These are phyloP conservation scores for Rhopalosiphum maidis DNA, from an alignment of 1,140 invertebrate species.

Conservation along the genomic window DNA sequence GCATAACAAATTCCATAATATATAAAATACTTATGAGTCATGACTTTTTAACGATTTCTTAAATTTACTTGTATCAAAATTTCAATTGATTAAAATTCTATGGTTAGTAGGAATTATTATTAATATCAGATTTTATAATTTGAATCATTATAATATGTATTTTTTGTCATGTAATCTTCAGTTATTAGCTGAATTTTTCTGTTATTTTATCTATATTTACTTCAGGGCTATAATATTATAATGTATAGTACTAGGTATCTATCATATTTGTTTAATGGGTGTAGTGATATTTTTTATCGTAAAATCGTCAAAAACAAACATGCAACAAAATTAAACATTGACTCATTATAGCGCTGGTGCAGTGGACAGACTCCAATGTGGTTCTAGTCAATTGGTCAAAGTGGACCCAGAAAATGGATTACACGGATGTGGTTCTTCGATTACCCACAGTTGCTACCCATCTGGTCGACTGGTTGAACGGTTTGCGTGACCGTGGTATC, in stretches of 20 bases:
- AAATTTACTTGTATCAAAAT: neutral
- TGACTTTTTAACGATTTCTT: neutral
- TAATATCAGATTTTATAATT: neutral
- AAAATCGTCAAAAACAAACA: neutral
- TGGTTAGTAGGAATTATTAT: neutral
- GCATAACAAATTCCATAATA: too few species aligned
- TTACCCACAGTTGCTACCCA: neutral
- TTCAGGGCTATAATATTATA: neutral
- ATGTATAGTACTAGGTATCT: neutral
- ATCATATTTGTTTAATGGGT: neutral
- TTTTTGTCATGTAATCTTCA: neutral
- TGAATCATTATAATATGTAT: neutral
- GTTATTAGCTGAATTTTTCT: neutral
- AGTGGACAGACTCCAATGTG: slow-evolving; percentile 13
- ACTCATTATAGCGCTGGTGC: neutral
- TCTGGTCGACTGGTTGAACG: neutral
- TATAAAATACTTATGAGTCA: neutral
- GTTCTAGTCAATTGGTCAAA: slow-evolving; percentile 35
- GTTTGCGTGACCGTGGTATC: neutral
- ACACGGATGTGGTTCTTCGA: neutral
- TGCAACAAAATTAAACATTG: neutral
- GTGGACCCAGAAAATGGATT: slow-evolving; percentile 3
- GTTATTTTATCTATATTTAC: neutral
- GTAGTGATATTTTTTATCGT: neutral
- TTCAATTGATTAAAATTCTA: neutral